Evolutionary conservation across 2,888 invertebrate species (phyloP), one percentile per base, ranked within the genome.

Genomic region (Trichacis sp.): DNA sequence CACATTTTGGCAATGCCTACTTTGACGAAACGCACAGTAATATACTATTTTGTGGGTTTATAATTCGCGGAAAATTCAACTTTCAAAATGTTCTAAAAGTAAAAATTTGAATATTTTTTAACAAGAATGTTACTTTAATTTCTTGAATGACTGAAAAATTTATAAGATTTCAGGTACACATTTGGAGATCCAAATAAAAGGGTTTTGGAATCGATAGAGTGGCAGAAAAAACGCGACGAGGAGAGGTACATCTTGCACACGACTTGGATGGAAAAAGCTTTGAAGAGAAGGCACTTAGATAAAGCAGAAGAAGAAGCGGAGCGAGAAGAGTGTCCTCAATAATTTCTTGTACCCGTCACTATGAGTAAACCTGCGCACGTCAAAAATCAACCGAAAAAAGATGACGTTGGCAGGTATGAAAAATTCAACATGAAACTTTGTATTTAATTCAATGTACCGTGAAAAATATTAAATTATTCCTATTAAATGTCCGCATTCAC

Each of bases 401-500:
- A 15, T 9, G 49, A 49, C 38, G 58, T 33, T 5, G 43, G 58
- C 55, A 68, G 68, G 68, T 68, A 68, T 50, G 62, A 51, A n/a
- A n/a, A n/a, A 24, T 24, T 33, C 45, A 24, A 6, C 2, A 29
- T n/a, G n/a, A n/a, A 42, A 40, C n/a, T 29, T 8, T 14, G 11
- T 1, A 12, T 11, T 4, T 17, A 6, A 12, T 40, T 40, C 29
- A 9, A 15, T 17, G 36, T 49, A 30, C n/a, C 8, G 11, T 18
- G 12, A n/a, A 17, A 14, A 11, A 49, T 9, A 49, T 36, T 17
- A 8, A 49, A 49, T 49, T 9, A 11, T 1, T 30, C 15, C 8
- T 30, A 36, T 33, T 30, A 6, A 11, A 15, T n/a, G n/a, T 29
- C 24, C 12, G 29, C n/a, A 8, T 14, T 38, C 11, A 15, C 33